A percentile compares a stretch with the other conserved stretches of the same genome.
Evolutionary conservation across 2,888 invertebrate genomes (phyloP).

Genomic region (Eurytoma adleriae): DNA sequence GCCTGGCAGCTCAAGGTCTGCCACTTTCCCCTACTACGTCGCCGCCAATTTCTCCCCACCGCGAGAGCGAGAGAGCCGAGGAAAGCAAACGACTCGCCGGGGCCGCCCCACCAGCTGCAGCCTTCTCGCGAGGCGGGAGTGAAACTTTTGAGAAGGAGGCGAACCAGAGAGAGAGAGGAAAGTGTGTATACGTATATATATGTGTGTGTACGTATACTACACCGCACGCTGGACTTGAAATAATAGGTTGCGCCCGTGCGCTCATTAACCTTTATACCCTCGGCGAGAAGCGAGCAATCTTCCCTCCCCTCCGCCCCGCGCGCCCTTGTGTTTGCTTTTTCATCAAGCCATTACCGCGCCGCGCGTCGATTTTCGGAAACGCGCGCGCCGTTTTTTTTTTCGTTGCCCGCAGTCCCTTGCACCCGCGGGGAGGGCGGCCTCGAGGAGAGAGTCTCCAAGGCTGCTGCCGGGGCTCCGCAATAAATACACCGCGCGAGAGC

Average conservation of each 20-base stretch:
- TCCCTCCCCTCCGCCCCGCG: conserved; percentile 62
- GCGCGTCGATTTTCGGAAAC: conserved; percentile 20
- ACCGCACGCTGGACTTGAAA: conserved; percentile 69
- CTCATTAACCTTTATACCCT: conserved; percentile 76
- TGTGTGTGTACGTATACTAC: conserved; percentile 16
- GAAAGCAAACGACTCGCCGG: conserved; percentile 49
- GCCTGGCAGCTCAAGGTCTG: conserved; percentile 76
- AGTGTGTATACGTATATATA: conserved; percentile 26
- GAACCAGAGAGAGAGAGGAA: conserved; percentile 38
- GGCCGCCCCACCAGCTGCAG: conserved; percentile 55
- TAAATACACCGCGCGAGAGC: background rate
- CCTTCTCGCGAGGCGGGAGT: background rate
- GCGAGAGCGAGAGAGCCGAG: conserved; percentile 50
- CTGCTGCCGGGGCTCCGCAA: background rate
- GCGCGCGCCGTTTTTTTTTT: background rate
- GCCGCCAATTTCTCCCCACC: conserved; percentile 58
- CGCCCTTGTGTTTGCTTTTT: conserved; percentile 51
- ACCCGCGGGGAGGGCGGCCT: background rate
- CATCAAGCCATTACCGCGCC: conserved; percentile 47
- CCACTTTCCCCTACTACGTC: conserved; percentile 67
- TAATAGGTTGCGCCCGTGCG: conserved; percentile 75
- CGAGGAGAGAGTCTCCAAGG: background rate
- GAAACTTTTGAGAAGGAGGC: conserved; percentile 34
- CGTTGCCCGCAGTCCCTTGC: background rate
- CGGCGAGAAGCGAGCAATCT: conserved; percentile 73